Percentiles rank a stretch among this genome's conserved stretches.
phyloP scores from a whole-genome alignment of 2,888 invertebrate species.

The Drosophila austrosaltans region DNA sequence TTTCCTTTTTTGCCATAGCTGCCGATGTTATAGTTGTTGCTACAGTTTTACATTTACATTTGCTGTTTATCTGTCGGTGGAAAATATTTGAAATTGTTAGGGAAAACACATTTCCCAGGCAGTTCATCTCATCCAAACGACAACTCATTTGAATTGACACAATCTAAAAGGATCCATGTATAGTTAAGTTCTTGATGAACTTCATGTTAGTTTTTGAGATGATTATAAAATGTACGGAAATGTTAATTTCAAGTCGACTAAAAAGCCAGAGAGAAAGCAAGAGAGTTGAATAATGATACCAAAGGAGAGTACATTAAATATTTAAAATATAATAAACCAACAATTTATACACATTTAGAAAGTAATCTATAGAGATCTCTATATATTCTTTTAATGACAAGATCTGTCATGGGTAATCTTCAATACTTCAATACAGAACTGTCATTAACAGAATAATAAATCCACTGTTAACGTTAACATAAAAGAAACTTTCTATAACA shows the following conservation, averaged over 20 bases:
- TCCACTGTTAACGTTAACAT: too few relatives aligned
- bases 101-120: conserved; percentile 26
- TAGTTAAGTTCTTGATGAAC: conserved; percentile 2
- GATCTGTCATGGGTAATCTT: too few relatives aligned
- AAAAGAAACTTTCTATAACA: too few relatives aligned
- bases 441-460: too few relatives aligned
- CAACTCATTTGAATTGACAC: conserved; percentile 13
- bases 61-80: conserved; percentile 70
- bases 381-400: too few relatives aligned
- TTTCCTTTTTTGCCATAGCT: conserved; percentile 58
- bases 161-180: conserved; percentile 1
- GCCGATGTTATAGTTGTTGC: conserved; percentile 25
- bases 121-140: background rate
- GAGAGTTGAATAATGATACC: too few relatives aligned
- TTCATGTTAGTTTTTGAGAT: background rate
- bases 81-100: conserved; percentile 68
- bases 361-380: too few relatives aligned
- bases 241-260: background rate
- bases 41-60: conserved; percentile 64
- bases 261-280: background rate
- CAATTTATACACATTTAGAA: too few relatives aligned
- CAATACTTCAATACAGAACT: too few relatives aligned
- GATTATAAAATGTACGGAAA: background rate
- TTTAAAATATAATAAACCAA: too few relatives aligned
- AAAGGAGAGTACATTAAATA: too few relatives aligned